Conservation (phyloP, 2,113 vertebrate species). For the Nibea albiflora region DNA sequence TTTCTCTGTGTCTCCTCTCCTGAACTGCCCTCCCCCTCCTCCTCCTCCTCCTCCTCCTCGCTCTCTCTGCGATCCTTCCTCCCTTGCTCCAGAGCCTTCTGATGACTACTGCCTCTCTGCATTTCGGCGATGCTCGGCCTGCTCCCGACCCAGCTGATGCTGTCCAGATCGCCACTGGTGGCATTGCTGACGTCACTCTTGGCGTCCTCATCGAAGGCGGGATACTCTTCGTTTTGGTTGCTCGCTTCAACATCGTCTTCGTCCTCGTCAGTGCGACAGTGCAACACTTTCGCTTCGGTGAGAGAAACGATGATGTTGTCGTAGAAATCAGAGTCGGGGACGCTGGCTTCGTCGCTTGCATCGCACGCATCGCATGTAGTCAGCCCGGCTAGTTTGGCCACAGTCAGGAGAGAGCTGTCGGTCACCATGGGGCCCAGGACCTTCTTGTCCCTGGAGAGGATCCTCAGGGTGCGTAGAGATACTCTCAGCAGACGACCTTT, state of each 20-base stretch:
- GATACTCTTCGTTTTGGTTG: conserved; percentile 33
- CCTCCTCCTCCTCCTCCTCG: conserved; percentile 60
- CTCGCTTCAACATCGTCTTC: conserved; percentile 11
- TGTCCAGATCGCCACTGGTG: conserved; percentile 61
- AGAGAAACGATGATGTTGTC: conserved; percentile 67
- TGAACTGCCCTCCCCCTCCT: conserved; percentile 39
- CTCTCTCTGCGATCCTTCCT: conserved; percentile 80
- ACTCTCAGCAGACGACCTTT: conserved; percentile 63
- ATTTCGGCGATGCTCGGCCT: conserved; percentile 66
- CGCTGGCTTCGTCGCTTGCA: conserved; percentile 37
- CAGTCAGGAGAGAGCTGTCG: conserved; percentile 70
- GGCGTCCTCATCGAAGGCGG: conserved; percentile 42
- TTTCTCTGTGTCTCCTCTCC: conserved; percentile 72
- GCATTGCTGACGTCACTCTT: conserved; percentile 52
- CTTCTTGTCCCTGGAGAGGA: conserved; percentile 81
- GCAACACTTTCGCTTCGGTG: conserved; percentile 54
- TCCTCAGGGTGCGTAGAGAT: conserved; percentile 74
- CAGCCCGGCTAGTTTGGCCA: conserved; percentile 76
- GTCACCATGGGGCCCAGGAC: conserved; percentile 77
- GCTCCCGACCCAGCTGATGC: conserved; percentile 50
- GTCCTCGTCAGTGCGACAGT: conserved; percentile 13
- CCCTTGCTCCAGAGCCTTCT: conserved; percentile 71
- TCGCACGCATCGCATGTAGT: conserved; percentile 49
- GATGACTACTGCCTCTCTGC: conserved; percentile 55
- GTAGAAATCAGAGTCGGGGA: conserved; percentile 68